phyloP scores from a whole-genome alignment of 2,113 vertebrate genomes.

The Ginglymostoma cirratum region DNA sequence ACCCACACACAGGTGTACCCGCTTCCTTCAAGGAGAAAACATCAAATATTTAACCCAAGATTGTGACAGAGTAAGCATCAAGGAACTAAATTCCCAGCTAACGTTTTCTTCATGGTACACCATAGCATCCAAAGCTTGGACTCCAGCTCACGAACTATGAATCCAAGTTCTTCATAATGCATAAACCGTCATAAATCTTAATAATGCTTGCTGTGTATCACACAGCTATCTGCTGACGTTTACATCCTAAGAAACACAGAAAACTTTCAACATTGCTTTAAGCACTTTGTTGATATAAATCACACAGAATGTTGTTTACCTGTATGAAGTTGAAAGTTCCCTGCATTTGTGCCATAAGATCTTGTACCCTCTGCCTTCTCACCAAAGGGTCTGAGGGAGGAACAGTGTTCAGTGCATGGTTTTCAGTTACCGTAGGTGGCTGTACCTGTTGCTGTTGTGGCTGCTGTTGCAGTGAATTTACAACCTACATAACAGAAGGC shows the following conservation, averaged over 20 bases:
- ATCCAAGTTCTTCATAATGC: neutral
- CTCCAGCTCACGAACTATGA: neutral
- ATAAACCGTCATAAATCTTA: neutral
- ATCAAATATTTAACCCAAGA: neutral
- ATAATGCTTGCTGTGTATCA: neutral
- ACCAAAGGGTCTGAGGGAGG: constrained; percentile 77
- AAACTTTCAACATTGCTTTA: neutral
- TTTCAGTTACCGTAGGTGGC: constrained; percentile 70
- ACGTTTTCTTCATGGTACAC: too few relatives aligned
- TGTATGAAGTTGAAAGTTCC: constrained; percentile 98
- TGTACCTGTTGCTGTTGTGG: constrained; percentile 58
- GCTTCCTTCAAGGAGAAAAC: neutral
- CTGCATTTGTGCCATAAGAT: constrained; percentile 98
- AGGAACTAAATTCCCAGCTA: too few relatives aligned
- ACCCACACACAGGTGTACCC: neutral
- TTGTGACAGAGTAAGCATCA: neutral
- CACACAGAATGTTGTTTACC: constrained; percentile 52
- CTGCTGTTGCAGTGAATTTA: constrained; percentile 71
- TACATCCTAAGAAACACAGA: neutral
- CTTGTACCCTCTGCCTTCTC: constrained; percentile 87
- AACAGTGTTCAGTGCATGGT: constrained; percentile 61
- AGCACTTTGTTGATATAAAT: neutral
- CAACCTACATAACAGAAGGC: constrained; percentile 54
- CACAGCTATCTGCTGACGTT: neutral
- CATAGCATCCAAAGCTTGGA: neutral